Evolutionary conservation across 2,888 invertebrate species (phyloP), one percentile per base, ranked within the genome.

Genomic region (Tubulanus polymorphus): DNA sequence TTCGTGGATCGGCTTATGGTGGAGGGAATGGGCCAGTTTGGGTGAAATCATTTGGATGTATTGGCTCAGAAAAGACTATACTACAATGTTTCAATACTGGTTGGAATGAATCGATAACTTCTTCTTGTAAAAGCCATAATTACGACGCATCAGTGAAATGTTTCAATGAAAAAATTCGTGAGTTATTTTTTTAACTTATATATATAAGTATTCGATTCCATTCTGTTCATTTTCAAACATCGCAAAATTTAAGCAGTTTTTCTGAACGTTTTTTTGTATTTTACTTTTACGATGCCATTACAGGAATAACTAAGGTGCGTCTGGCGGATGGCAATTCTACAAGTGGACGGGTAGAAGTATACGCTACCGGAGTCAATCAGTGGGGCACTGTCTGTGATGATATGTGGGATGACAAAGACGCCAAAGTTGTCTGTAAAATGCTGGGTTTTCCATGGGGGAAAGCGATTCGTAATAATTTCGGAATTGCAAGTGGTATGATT

Each of bases 341-440:
- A 0, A 76, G 76, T 25, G 89, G 89, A 0, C 81, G 89, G 45
- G 81, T 89, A 0, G 89, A 90, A 76, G 83, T 90, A 0, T 70
- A 55, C 53, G 56, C 69, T 27, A 48, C 65, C 1, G 70, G 69
- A 1, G 63, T 69, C 3, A 60, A 69, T 46, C 56, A 62, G 26
- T 73, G 72, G 72, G 72, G 72, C 5, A 71, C 70, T 1, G 68
- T 73, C 2, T 73, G 72, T 61, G 71, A 72, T 56, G 70, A 71
- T 57, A 63, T 63, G 50, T 73, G 68, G 67, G 68, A 65, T 47
- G 65, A 70, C 37, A 47, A 41, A 6, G 71, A 71, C 62, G 72
- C 72, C 25, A 62, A 59, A 15, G 72, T 73, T 8, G 66, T 69
- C 26, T 73, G 72, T 49, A 57, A 62, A 29, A 59, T 62, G 47